These are phyloP conservation scores for Bungarus multicinctus DNA, from an alignment of 2,113 vertebrate genomes.

Conservation along the genomic window DNA sequence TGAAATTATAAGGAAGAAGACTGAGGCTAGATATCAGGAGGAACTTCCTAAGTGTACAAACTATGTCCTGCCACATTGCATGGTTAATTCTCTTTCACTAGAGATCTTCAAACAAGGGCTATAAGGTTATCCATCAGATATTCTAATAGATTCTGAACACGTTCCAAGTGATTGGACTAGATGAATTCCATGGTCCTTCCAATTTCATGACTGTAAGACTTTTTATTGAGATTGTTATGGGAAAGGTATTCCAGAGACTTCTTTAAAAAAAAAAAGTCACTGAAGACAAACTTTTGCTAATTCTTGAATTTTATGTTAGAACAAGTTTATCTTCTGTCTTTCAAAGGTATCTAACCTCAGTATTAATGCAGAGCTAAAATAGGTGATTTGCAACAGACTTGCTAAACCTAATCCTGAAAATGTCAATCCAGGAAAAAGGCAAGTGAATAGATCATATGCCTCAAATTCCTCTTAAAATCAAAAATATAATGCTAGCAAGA, in stretches of 20 bases:
- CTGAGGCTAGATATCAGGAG: neutral
- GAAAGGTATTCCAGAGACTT: slow-evolving; percentile 17
- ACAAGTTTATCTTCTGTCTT: slow-evolving; percentile 29
- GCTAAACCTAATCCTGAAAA: slow-evolving; percentile 22
- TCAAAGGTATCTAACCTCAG: neutral
- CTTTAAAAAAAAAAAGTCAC: neutral
- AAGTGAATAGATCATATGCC: slow-evolving; percentile 21
- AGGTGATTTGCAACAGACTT: slow-evolving; percentile 18
- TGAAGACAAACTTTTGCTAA: slow-evolving; percentile 6
- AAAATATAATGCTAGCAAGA: slow-evolving; percentile 27
- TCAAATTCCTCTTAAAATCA: slow-evolving; percentile 21
- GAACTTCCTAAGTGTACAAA: neutral
- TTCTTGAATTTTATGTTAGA: neutral
- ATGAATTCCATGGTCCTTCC: neutral
- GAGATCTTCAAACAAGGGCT: neutral
- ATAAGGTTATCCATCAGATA: neutral
- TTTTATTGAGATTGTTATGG: slow-evolving; percentile 13
- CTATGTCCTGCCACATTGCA: neutral
- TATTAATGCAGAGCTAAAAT: neutral
- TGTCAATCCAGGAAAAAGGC: slow-evolving; percentile 21
- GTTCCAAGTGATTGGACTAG: neutral
- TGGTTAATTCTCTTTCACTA: neutral
- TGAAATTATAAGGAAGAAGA: neutral
- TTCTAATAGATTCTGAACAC: neutral
- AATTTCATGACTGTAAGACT: neutral